A percentile compares a stretch with the other conserved stretches of the same genome.
phyloP scores from a whole-genome alignment of 2,113 vertebrate species.

The Uropsilus gracilis region DNA sequence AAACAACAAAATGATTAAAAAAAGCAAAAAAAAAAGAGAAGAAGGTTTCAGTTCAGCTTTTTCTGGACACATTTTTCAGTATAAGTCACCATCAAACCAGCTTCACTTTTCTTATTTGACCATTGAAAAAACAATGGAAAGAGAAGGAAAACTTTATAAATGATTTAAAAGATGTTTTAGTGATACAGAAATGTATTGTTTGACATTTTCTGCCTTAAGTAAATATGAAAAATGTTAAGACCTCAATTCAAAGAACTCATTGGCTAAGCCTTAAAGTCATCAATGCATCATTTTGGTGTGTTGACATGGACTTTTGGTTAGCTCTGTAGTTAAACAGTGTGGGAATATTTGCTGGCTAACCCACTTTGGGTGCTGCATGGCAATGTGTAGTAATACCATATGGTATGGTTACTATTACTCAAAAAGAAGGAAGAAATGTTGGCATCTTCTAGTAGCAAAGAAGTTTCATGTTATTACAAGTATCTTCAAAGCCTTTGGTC shows the following conservation, averaged over 20 bases:
- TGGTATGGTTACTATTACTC: neutral
- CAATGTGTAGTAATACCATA: neutral
- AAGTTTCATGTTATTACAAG: neutral
- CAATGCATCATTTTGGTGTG: neutral
- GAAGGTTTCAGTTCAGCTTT: neutral
- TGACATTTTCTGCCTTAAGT: neutral
- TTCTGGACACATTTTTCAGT: neutral
- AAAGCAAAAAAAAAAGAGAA: too few species aligned
- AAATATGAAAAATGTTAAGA: neutral
- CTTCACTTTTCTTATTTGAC: neutral
- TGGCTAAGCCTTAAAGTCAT: neutral
- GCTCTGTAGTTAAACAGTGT: neutral
- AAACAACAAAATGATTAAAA: too few species aligned
- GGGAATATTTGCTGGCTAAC: neutral
- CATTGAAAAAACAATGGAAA: neutral
- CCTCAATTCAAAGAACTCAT: neutral
- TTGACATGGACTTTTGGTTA: neutral
- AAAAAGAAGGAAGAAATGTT: neutral
- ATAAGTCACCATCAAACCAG: neutral
- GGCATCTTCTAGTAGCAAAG: conserved; percentile 18
- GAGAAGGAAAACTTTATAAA: neutral
- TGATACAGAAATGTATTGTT: neutral
- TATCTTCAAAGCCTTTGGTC: neutral
- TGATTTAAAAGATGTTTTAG: neutral
- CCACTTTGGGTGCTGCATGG: neutral